Evolutionary conservation across 1,140 invertebrate species (phyloP).

Genomic region (Samia ricini): DNA sequence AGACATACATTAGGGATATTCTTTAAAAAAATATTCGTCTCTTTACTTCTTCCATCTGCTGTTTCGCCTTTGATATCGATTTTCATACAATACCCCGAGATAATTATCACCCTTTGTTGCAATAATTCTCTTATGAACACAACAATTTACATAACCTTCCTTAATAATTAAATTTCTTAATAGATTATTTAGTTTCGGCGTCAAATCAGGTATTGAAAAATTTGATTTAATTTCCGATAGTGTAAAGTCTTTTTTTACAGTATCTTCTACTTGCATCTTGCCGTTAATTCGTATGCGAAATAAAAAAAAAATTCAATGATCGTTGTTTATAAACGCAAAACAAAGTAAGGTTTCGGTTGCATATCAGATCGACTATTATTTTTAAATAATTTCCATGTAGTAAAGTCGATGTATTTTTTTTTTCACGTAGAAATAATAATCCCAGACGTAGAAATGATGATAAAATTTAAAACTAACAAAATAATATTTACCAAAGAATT

Average conservation of each 20-base stretch:
- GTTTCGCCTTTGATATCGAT: conserved; percentile 37
- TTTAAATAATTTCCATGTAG: too few relatives aligned
- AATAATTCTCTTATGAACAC: conserved; percentile 27
- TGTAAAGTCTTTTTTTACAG: not conserved
- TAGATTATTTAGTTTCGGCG: conserved; percentile 20
- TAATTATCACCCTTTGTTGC: conserved; percentile 43
- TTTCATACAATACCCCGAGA: conserved; percentile 40
- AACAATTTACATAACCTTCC: conserved; percentile 27
- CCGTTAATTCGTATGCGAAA: not conserved
- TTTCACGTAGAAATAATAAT: too few relatives aligned
- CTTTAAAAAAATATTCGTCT: conserved; percentile 51
- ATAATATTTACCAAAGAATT: too few relatives aligned
- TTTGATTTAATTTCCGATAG: not conserved
- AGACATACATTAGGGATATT: conserved; percentile 36
- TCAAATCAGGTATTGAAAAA: not conserved
- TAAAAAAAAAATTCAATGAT: too few relatives aligned
- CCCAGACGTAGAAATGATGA: too few relatives aligned
- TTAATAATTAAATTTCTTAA: conserved; percentile 27
- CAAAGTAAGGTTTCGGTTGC: too few relatives aligned
- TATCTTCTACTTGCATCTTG: conserved; percentile 20
- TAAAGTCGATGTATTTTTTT: too few relatives aligned
- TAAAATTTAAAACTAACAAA: too few relatives aligned
- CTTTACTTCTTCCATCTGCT: conserved; percentile 23
- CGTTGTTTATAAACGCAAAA: too few relatives aligned
- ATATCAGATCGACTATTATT: too few relatives aligned